Evolutionary conservation across 2,888 invertebrate genomes (phyloP).

Genomic region (Drepana falcataria): DNA sequence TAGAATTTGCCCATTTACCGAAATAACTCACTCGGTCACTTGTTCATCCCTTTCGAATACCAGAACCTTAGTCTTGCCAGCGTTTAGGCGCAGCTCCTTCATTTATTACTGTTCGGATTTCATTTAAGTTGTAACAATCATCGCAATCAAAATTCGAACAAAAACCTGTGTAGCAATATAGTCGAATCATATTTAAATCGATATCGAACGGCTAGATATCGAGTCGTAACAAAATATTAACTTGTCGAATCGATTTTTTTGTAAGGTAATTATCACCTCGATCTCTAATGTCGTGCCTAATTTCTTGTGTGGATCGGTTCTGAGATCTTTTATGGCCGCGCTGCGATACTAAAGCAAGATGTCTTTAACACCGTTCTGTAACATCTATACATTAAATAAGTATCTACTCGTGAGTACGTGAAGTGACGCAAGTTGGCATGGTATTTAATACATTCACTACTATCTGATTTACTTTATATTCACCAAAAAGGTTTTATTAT

Average conservation of each 20-base stretch:
- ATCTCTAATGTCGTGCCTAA: slow-evolving; percentile 72
- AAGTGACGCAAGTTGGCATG: too few relatives aligned
- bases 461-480: too few relatives aligned
- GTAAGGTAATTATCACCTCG: slow-evolving; percentile 74
- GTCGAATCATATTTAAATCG: slow-evolving; percentile 41
- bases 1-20: too few relatives aligned
- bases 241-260: slow-evolving; percentile 67
- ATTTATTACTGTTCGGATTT: too few relatives aligned
- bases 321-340: slow-evolving; percentile 64
- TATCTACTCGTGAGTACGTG: too few relatives aligned
- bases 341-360: slow-evolving; percentile 34
- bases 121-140: slow-evolving; percentile 6
- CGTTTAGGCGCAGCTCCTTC: neutral
- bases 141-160: slow-evolving; percentile 19
- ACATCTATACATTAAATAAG: neutral
- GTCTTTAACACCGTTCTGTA: slow-evolving; percentile 45
- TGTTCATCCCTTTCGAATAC: too few relatives aligned
- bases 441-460: too few relatives aligned
- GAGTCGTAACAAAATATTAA: slow-evolving; percentile 65
- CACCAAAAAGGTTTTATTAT: too few relatives aligned
- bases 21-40: too few relatives aligned
- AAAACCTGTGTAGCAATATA: slow-evolving; percentile 27
- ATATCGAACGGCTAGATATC: slow-evolving; percentile 46
- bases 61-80: neutral
- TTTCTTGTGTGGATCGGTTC: slow-evolving; percentile 69